Conservation (phyloP, 2,797 vertebrate species). For the Parambassis ranga region DNA sequence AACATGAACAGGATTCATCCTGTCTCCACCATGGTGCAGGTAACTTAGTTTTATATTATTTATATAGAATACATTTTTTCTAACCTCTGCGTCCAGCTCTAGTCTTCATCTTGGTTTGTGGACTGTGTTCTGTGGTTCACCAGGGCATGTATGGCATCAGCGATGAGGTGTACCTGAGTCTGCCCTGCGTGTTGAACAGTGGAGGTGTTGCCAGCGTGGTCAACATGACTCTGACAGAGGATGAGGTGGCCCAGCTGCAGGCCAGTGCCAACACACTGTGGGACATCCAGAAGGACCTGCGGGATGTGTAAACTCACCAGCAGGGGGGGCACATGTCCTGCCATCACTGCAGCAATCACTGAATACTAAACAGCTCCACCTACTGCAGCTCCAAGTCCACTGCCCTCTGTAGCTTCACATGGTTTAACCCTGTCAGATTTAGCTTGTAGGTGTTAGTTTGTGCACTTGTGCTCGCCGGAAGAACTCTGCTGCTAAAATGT, state of each 20-base stretch:
- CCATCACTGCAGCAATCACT: conserved; percentile 1
- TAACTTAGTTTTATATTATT: no score
- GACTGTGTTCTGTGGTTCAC: no score
- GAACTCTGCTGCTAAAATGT: conserved; percentile 35
- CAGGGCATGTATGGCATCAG: conserved; percentile 92
- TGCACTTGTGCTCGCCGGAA: background rate
- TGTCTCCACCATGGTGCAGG: conserved; percentile 96
- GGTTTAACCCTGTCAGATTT: conserved; percentile 12
- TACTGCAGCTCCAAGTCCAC: background rate
- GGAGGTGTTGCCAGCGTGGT: conserved; percentile 88
- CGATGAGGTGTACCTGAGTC: conserved; percentile 91
- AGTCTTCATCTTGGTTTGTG: no score
- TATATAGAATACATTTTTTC: no score
- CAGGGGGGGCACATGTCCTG: no score
- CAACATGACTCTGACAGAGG: conserved; percentile 93
- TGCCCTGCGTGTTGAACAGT: conserved; percentile 88
- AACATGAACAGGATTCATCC: conserved; percentile 91
- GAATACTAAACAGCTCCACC: conserved; percentile 14
- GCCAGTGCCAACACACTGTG: conserved; percentile 90
- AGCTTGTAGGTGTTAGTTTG: conserved; percentile 33
- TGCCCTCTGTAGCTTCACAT: conserved; percentile 23
- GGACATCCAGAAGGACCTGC: conserved; percentile 93
- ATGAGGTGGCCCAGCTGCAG: conserved; percentile 87
- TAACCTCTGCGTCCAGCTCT: no score
- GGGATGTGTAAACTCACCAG: conserved; percentile 80